Evolutionary conservation across 2,113 vertebrate species (phyloP), one percentile per base, ranked within the genome.

Genomic region (Chlamydotis undulata): DNA sequence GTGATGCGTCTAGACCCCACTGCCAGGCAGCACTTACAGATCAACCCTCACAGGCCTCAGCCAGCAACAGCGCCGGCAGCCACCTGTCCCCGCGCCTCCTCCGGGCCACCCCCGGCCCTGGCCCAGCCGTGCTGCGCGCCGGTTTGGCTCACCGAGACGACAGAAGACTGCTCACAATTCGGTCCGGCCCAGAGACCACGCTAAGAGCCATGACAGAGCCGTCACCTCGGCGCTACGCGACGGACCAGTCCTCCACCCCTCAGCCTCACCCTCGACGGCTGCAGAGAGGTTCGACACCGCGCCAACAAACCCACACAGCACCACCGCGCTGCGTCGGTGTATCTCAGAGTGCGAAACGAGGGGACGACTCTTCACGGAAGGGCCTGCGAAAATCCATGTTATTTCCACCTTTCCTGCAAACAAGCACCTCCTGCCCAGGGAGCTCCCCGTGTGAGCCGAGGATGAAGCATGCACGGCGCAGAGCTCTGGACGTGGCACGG

Each of bases 61-160:
- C 19, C 35, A 60, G 68, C 60, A 25, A 13, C 14, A 31, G 5
- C 3, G 9, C 22, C 8, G 13, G 22, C 7, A 39, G 39, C 21
- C 29, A 12, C 5, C 75, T 22, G 16, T 6, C 29, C 19, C 49
- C 21, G 22, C 23, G 52, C 29, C 52, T 33, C 52, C 71, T 22
- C 6, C 1, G 33, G 25, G 56, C 70, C 41, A 39, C 2, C 43
- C 14, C 64, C 2, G 0, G 23, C 37, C 56, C 35, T 17, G 3
- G n/a, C 33, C 28, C 1, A 1, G 22, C 57, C 37, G 15, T 0
- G 1, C 21, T 26, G 7, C 1, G 0, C 1, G 0, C 47, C 2
- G 0, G 1, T 12, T 21, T 16, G 22, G 45, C 37, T 82, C 79
- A 53, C 28, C 2, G 2, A 23, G 43, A 11, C 10, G 35, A 21